Conservation (phyloP, 2,113 vertebrate species). For the Catharus fuscescens region DNA sequence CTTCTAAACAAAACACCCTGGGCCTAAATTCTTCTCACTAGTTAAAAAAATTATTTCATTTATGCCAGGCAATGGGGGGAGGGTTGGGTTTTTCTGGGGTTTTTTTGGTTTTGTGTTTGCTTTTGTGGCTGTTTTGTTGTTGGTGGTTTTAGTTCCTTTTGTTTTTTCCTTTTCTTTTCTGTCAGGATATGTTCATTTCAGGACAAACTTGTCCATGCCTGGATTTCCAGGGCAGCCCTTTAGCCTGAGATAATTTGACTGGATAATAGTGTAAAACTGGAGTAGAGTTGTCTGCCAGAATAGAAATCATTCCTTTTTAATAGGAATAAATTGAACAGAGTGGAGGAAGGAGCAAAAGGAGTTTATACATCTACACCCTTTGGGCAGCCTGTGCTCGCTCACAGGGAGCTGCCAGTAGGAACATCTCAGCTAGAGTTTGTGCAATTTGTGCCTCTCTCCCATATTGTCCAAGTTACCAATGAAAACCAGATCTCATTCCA, state of each 20-base stretch:
- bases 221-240: neutral
- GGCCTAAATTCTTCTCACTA: neutral
- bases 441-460: neutral
- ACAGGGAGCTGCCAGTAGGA: fast-evolving
- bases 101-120: too few relatives aligned
- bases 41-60: neutral
- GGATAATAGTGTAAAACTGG: neutral
- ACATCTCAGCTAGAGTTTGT: neutral
- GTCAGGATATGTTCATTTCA: neutral
- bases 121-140: fast-evolving
- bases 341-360: neutral
- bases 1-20: neutral
- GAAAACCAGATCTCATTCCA: neutral
- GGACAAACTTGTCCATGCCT: neutral
- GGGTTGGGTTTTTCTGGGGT: too few relatives aligned
- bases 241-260: neutral
- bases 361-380: fast-evolving
- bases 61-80: neutral
- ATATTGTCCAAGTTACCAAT: neutral
- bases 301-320: neutral
- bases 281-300: neutral
- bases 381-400: neutral
- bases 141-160: too few relatives aligned
- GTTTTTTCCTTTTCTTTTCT: too few relatives aligned
- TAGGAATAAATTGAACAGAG: neutral